phyloP scores from a whole-genome alignment of 2,113 vertebrate genomes.

The Acanthisitta chloris region DNA sequence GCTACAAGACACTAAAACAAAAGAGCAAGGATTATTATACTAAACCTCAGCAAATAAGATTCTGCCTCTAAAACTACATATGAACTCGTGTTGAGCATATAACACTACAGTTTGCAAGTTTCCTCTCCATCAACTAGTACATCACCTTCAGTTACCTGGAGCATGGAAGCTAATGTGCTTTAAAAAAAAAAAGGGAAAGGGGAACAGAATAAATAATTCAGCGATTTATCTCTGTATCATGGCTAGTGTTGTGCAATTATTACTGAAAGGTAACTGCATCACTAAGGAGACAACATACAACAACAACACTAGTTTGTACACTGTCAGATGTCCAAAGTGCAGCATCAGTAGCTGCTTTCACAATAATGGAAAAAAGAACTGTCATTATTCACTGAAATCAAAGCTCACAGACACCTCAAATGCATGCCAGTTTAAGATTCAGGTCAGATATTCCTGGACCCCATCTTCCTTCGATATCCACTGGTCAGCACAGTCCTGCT shows the following conservation, averaged over 20 bases:
- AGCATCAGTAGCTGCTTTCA: background rate
- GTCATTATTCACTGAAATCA: background rate
- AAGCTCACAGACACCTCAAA: background rate
- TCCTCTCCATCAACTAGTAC: background rate
- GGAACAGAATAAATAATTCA: background rate
- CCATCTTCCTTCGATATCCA: background rate
- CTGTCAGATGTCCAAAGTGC: background rate
- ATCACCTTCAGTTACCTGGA: background rate
- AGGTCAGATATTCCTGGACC: background rate
- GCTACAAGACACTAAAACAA: background rate
- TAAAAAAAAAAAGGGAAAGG: rapidly evolving
- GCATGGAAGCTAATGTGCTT: background rate
- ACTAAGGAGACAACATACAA: background rate
- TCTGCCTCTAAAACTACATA: background rate
- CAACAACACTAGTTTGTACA: background rate
- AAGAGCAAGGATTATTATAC: background rate
- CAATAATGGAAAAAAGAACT: background rate
- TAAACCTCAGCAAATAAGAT: background rate
- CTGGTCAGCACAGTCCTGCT: background rate
- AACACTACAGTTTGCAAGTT: background rate
- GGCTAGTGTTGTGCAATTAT: background rate
- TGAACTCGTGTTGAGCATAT: background rate
- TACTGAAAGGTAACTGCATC: background rate
- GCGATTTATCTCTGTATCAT: background rate
- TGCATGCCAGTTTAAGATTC: background rate